Evolutionary conservation across 2,888 invertebrate species (phyloP).

Genomic region (Athetis lepigone): DNA sequence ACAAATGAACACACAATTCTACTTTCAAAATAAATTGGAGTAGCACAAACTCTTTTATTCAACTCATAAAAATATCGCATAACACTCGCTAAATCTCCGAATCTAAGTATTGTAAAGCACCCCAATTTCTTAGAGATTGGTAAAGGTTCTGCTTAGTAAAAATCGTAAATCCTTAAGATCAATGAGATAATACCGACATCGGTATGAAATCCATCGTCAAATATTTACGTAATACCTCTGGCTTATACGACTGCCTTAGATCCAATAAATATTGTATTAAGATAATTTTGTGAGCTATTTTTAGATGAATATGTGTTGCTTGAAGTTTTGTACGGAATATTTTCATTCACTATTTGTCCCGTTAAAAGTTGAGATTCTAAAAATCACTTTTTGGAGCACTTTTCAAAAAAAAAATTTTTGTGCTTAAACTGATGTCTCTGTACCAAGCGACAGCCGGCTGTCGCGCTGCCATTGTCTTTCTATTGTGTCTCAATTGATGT

Average conservation of each 20-base stretch:
- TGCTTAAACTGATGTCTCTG: no score
- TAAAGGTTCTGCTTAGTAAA: constrained; percentile 34
- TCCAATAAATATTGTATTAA: constrained; percentile 48
- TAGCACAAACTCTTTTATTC: neutral
- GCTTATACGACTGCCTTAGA: constrained; percentile 30
- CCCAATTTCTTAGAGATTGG: constrained; percentile 18
- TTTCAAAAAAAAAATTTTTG: no score
- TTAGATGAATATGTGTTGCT: neutral
- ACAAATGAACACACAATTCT: neutral
- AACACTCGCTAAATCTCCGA: neutral
- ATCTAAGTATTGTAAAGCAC: constrained; percentile 14
- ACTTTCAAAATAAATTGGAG: neutral
- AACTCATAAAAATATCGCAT: neutral
- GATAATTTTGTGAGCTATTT: constrained; percentile 26
- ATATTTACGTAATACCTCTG: constrained; percentile 50
- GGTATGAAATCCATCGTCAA: constrained; percentile 53
- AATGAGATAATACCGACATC: constrained; percentile 49
- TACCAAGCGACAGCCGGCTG: no score
- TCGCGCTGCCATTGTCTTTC: no score
- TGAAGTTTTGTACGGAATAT: no score
- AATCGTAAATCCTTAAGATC: constrained; percentile 53
- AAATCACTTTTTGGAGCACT: no score
- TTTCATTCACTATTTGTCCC: no score
- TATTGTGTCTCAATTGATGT: no score
- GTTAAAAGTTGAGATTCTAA: no score